Percentiles rank a stretch among this genome's conserved stretches.
phyloP scores from a whole-genome alignment of 1,140 invertebrate genomes.

The Harpegnathos saltator region DNA sequence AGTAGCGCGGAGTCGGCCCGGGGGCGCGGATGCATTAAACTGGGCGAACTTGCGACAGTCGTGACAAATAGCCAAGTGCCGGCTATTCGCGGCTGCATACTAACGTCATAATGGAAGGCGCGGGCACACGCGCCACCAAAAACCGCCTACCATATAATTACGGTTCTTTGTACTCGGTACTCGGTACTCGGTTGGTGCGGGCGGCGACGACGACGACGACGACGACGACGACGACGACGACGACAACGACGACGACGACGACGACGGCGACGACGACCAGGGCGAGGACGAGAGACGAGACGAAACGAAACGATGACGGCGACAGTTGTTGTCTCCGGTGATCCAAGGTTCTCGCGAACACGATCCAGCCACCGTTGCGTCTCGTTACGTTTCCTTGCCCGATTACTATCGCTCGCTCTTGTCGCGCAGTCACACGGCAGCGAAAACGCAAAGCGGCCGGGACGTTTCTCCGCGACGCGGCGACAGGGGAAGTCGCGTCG shows the following conservation, averaged over 20 bases:
- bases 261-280: no score
- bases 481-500: not conserved
- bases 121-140: conserved; percentile 21
- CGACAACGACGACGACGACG: no score
- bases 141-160: conserved; percentile 62
- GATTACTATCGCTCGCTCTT: conserved; percentile 32
- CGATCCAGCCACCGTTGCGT: not conserved
- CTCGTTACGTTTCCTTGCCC: conserved; percentile 22
- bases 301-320: no score
- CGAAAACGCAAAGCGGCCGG: conserved; percentile 19
- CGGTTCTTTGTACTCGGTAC: conserved; percentile 50
- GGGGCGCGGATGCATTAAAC: conserved; percentile 69
- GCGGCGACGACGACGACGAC: no score
- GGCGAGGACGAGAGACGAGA: no score
- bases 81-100: conserved; percentile 60
- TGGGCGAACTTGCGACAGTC: conserved; percentile 70
- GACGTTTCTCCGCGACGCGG: conserved; percentile 4
- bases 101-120: conserved; percentile 70
- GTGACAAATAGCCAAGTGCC: conserved; percentile 67
- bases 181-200: no score
- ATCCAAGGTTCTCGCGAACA: conserved; percentile 6
- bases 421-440: conserved; percentile 5
- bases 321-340: conserved; percentile 14
- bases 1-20: not conserved
- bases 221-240: no score